phyloP scores from a whole-genome alignment of 2,113 vertebrate genomes.

The Propithecus coquereli region DNA sequence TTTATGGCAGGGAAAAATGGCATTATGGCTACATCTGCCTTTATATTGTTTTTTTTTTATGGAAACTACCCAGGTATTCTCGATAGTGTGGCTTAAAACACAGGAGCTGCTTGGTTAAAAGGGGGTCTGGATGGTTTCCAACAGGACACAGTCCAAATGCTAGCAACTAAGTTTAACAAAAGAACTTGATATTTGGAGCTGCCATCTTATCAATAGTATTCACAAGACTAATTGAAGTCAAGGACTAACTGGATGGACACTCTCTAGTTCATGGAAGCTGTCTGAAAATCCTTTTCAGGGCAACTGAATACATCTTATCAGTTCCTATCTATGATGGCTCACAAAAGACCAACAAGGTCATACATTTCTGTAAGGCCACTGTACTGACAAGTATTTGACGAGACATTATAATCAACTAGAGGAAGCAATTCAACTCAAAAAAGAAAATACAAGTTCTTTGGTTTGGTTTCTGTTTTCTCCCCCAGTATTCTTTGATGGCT shows the following conservation, averaged over 20 bases:
- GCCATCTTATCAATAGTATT: constrained; percentile 61
- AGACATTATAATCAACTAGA: constrained; percentile 7
- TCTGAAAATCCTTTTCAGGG: constrained; percentile 71
- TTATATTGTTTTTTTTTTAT: constrained; percentile 61
- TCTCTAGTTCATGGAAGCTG: constrained; percentile 54
- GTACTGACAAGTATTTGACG: not conserved
- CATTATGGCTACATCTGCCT: constrained; percentile 71
- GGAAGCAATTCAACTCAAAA: not conserved
- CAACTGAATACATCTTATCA: constrained; percentile 62
- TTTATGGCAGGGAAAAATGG: constrained; percentile 74
- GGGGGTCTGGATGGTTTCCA: constrained; percentile 72
- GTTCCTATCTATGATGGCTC: constrained; percentile 50
- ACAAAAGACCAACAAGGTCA: constrained; percentile 54
- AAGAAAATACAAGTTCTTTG: not conserved
- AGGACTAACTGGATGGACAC: not conserved
- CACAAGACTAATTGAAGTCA: constrained; percentile 70
- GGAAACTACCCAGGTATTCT: constrained; percentile 71
- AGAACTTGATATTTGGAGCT: constrained; percentile 60
- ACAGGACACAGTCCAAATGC: constrained; percentile 68
- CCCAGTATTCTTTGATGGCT: not conserved
- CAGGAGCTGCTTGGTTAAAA: constrained; percentile 78
- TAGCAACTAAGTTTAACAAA: constrained; percentile 76
- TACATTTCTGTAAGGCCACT: constrained; percentile 44
- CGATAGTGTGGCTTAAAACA: constrained; percentile 68
- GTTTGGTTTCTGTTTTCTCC: not conserved